phyloP scores from a whole-genome alignment of 1,140 invertebrate genomes.

The Dreissena rostriformis region DNA sequence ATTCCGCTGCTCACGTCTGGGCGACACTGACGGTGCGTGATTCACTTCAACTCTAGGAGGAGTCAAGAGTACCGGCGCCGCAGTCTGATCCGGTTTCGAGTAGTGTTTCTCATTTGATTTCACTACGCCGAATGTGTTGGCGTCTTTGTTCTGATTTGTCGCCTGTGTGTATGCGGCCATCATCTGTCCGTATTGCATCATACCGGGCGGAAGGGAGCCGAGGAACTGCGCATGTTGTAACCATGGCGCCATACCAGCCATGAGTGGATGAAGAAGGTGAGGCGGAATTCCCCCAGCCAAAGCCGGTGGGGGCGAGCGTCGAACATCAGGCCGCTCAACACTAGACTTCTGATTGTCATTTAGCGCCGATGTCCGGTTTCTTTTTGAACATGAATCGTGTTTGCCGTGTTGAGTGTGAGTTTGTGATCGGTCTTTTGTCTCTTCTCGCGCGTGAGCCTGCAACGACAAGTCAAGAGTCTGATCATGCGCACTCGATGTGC shows the following conservation, averaged over 20 bases:
- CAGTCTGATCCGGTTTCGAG: conserved; percentile 3
- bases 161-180: neutral
- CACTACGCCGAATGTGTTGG: too few relatives aligned
- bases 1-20: neutral
- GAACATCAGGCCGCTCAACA: conserved; percentile 78
- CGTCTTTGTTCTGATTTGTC: neutral
- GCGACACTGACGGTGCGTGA: neutral
- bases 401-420: conserved; percentile 84
- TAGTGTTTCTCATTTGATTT: neutral
- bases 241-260: conserved; percentile 44
- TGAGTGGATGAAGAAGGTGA: conserved; percentile 35
- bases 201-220: conserved; percentile 59
- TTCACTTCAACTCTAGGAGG: conserved; percentile 4
- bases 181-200: conserved; percentile 60
- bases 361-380: conserved; percentile 22
- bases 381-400: conserved; percentile 19
- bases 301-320: conserved; percentile 75
- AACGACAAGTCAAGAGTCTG: neutral
- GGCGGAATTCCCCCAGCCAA: conserved; percentile 35
- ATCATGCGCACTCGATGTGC: neutral
- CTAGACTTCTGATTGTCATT: conserved; percentile 78
- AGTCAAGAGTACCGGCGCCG: conserved; percentile 2
- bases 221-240: conserved; percentile 67
- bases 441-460: neutral
- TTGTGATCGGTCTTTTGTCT: conserved; percentile 71